Evolutionary conservation across 2,888 invertebrate genomes (phyloP).

Genomic region (Andrena trimmerana): DNA sequence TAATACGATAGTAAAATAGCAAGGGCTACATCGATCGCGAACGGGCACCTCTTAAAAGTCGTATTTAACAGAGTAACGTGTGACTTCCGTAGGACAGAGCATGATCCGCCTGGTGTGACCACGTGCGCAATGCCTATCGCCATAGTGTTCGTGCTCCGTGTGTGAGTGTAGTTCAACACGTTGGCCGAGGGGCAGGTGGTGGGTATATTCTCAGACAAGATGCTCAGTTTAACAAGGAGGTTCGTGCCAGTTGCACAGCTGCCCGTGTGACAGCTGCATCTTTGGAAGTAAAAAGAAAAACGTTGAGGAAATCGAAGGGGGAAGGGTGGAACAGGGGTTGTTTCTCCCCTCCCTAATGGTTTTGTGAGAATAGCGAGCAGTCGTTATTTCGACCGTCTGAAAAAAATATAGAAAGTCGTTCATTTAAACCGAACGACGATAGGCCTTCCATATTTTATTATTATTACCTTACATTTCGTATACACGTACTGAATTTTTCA

Average conservation of each 20-base stretch:
- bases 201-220: slow-evolving; percentile 71
- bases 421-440: neutral
- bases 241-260: slow-evolving; percentile 76
- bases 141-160: neutral
- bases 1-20: slow-evolving; percentile 12
- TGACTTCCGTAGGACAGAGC: slow-evolving; percentile 52
- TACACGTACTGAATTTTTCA: neutral
- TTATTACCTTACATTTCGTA: neutral
- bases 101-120: slow-evolving; percentile 61
- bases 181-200: slow-evolving; percentile 71
- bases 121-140: slow-evolving; percentile 53
- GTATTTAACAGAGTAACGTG: slow-evolving; percentile 59
- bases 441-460: neutral
- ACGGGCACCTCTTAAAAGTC: slow-evolving; percentile 40
- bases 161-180: slow-evolving; percentile 21
- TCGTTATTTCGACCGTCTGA: slow-evolving; percentile 20
- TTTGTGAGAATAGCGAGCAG: neutral
- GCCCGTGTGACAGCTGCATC: slow-evolving; percentile 79
- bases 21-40: slow-evolving; percentile 5
- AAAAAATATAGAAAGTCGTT: neutral
- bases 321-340: neutral
- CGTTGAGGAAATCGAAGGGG: slow-evolving; percentile 40
- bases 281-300: slow-evolving; percentile 58
- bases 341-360: slow-evolving; percentile 28
- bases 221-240: slow-evolving; percentile 77